Evolutionary conservation across 2,888 invertebrate species (phyloP).

Genomic region (Nasonia oneida): DNA sequence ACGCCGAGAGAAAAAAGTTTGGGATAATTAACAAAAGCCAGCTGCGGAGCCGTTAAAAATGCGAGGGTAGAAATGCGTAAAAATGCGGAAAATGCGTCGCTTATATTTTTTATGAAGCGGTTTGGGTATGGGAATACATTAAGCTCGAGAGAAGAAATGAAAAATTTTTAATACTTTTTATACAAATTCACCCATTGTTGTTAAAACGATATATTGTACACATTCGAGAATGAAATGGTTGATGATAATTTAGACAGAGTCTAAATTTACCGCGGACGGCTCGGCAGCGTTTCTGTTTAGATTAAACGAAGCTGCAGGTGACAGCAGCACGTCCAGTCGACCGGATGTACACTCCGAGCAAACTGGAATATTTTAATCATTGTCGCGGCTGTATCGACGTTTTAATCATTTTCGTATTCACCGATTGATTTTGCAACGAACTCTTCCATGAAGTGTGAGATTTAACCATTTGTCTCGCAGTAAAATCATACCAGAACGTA

Average conservation of each 20-base stretch:
- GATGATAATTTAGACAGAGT: not conserved
- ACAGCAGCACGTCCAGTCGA: not conserved
- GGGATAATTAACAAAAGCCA: not conserved
- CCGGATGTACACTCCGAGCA: slow-evolving; percentile 13
- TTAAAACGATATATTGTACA: no score
- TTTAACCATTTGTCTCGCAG: no score
- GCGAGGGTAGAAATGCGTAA: not conserved
- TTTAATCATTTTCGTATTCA: no score
- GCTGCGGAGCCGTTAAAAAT: not conserved
- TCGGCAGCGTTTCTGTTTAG: slow-evolving; percentile 18
- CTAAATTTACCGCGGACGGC: not conserved
- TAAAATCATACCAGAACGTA: not conserved
- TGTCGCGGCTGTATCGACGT: not conserved
- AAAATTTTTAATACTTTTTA: no score
- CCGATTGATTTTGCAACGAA: no score
- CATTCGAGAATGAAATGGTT: not conserved
- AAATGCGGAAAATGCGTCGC: not conserved
- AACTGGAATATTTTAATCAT: slow-evolving; percentile 46
- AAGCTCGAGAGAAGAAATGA: no score
- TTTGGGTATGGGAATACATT: no score
- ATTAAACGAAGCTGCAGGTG: slow-evolving; percentile 45
- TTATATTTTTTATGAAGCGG: not conserved
- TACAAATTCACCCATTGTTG: no score
- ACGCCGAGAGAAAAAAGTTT: not conserved
- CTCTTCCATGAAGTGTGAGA: no score